These are phyloP conservation scores for Sphaerophoria rueppellii DNA, from an alignment of 2,888 invertebrate genomes.

Conservation along the genomic window DNA sequence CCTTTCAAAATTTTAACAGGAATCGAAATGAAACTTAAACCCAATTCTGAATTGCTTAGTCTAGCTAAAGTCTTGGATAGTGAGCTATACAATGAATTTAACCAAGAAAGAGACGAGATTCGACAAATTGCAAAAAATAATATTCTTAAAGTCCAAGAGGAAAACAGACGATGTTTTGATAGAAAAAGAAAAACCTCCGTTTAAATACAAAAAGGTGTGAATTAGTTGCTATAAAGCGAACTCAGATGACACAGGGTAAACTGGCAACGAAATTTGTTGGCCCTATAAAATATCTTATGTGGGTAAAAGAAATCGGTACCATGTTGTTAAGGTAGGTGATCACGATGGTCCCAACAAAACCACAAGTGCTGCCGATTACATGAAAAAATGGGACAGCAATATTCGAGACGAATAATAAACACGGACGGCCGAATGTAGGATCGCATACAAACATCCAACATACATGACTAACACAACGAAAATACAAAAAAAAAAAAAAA, in stretches of 20 bases:
- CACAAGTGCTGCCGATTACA: constrained; percentile 42
- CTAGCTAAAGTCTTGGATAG: constrained; percentile 5
- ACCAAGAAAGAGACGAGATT: constrained; percentile 3
- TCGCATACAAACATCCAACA: no score
- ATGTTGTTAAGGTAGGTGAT: constrained; percentile 38
- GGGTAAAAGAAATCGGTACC: constrained; percentile 27
- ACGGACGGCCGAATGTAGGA: constrained; percentile 50
- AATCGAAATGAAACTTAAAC: constrained; percentile 13
- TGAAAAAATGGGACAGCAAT: constrained; percentile 35
- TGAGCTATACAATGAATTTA: background rate
- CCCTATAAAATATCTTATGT: constrained; percentile 15
- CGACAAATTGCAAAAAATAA: constrained; percentile 4
- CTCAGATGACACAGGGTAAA: constrained; percentile 43
- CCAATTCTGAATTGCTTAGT: background rate
- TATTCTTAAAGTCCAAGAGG: constrained; percentile 23
- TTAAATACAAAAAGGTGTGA: constrained; percentile 33
- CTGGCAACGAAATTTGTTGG: constrained; percentile 36
- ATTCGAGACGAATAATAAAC: constrained; percentile 22
- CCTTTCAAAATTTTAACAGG: constrained; percentile 22
- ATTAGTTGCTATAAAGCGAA: constrained; percentile 53
- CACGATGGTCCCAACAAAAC: constrained; percentile 48
- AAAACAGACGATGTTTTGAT: constrained; percentile 5
- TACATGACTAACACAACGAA: no score
- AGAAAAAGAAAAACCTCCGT: constrained; percentile 16
- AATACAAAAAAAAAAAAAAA: no score